phyloP scores from a whole-genome alignment of 2,888 invertebrate species.

The Ennomos fuscantarius region DNA sequence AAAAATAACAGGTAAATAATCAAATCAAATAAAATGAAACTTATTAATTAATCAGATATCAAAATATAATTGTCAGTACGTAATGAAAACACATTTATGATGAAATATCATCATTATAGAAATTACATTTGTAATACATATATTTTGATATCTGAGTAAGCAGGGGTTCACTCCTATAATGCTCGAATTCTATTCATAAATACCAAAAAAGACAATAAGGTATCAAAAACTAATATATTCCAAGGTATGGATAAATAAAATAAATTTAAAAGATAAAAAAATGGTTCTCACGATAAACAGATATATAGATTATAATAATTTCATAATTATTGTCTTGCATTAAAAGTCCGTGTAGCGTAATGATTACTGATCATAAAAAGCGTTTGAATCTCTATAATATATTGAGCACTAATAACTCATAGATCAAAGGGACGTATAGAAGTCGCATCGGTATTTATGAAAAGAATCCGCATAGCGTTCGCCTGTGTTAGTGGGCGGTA shows the following conservation, averaged over 20 bases:
- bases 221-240: too few relatives aligned
- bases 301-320: too few relatives aligned
- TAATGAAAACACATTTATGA: not conserved
- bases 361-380: too few relatives aligned
- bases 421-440: too few relatives aligned
- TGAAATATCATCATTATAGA: not conserved
- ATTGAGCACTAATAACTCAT: too few relatives aligned
- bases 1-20: conserved; percentile 4
- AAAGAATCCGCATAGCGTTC: conserved; percentile 47
- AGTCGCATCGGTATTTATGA: conserved; percentile 31
- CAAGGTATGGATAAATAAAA: too few relatives aligned
- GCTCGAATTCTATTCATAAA: conserved; percentile 35
- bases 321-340: too few relatives aligned
- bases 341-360: too few relatives aligned
- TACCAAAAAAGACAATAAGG: not conserved
- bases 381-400: too few relatives aligned
- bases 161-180: conserved; percentile 24
- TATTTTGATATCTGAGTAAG: conserved; percentile 28
- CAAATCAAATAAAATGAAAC: conserved; percentile 12
- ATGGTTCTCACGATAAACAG: not conserved
- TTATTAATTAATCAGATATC: conserved; percentile 14
- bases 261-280: too few relatives aligned
- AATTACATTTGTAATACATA: not conserved
- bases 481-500: conserved; percentile 52
- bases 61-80: conserved; percentile 8